Conservation (phyloP, 2,113 vertebrate species). For the Cephalopterus ornatus region DNA sequence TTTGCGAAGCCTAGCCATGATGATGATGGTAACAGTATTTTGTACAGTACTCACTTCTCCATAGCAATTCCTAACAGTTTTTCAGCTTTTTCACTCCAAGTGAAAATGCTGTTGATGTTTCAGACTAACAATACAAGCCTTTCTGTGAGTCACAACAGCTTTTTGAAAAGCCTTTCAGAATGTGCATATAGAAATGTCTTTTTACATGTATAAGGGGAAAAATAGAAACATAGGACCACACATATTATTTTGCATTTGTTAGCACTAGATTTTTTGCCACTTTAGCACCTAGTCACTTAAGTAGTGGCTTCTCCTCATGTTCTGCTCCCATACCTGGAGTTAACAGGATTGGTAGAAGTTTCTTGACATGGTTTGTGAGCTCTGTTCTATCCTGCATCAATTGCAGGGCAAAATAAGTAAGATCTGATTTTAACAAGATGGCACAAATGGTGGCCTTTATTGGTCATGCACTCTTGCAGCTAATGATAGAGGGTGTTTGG, state of each 20-base stretch:
- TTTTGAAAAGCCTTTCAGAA: neutral
- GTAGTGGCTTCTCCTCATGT: neutral
- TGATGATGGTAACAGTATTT: neutral
- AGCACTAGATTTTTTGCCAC: neutral
- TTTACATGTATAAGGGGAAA: neutral
- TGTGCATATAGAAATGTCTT: rapidly evolving
- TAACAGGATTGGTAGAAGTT: neutral
- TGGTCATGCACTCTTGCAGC: neutral
- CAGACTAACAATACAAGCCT: neutral
- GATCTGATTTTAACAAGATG: neutral
- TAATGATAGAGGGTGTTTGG: neutral
- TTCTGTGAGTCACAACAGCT: neutral
- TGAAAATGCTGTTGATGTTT: neutral
- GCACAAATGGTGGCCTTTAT: neutral
- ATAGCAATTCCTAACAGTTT: neutral
- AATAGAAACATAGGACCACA: neutral
- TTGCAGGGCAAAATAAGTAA: neutral
- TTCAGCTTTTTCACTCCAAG: neutral
- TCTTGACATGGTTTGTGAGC: neutral
- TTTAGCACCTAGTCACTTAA: neutral
- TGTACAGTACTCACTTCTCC: neutral
- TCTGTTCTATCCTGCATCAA: neutral
- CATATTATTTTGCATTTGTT: neutral
- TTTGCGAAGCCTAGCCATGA: no score
- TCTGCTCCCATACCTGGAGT: neutral